Evolutionary conservation across 1,140 invertebrate species (phyloP).

Genomic region (Drosophila leontia): DNA sequence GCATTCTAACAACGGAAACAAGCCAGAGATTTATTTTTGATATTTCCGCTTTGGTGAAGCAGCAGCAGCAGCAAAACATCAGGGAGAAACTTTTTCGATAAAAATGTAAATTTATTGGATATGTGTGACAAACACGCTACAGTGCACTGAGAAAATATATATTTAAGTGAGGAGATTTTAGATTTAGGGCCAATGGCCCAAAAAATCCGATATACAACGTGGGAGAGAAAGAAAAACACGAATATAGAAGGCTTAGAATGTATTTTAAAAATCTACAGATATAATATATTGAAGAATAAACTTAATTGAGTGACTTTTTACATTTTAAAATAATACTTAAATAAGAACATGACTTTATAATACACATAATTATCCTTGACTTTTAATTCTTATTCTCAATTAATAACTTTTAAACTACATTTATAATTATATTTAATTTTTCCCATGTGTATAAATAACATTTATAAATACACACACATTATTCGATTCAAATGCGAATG

Average conservation of each 20-base stretch:
- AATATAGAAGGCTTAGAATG: background rate
- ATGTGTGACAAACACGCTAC: slow-evolving; percentile 77
- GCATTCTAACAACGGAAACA: slow-evolving; percentile 77
- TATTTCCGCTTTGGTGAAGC: slow-evolving; percentile 77
- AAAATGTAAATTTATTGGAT: slow-evolving; percentile 83
- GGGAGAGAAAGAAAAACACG: background rate
- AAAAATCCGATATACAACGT: background rate
- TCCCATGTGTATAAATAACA: background rate
- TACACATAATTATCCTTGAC: background rate
- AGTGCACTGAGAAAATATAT: slow-evolving; percentile 20
- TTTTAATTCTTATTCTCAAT: too few relatives aligned
- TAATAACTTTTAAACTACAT: background rate
- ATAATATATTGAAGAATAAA: background rate
- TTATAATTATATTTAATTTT: background rate
- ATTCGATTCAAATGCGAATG: slow-evolving; percentile 58
- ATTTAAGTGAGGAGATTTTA: slow-evolving; percentile 2
- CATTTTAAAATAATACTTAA: background rate
- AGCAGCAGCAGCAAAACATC: slow-evolving; percentile 50
- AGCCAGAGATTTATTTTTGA: slow-evolving; percentile 82
- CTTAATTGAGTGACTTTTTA: background rate
- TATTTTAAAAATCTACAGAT: background rate
- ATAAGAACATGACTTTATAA: background rate
- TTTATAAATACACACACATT: background rate
- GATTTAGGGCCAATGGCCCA: background rate
- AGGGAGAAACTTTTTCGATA: slow-evolving; percentile 79